Evolutionary conservation across 2,797 vertebrate genomes (phyloP).

Genomic region (Platyrinchus mystaceus): DNA sequence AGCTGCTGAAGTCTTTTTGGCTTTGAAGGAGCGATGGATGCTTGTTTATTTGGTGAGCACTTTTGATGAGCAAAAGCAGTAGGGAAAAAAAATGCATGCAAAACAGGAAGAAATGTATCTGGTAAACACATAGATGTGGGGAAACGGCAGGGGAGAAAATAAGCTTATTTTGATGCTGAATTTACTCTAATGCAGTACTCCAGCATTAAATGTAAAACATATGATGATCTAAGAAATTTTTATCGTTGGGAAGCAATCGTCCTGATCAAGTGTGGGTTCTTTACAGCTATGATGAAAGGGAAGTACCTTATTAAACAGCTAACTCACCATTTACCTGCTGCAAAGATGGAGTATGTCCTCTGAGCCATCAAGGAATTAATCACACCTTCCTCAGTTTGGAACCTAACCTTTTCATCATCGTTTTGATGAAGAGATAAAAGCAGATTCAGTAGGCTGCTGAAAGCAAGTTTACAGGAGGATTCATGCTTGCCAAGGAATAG

Average conservation of each 20-base stretch:
- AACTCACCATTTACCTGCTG: neutral
- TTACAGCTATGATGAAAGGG: neutral
- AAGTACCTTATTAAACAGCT: conserved; percentile 6
- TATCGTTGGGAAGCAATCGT: neutral
- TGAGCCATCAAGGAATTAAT: conserved; percentile 24
- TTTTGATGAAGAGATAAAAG: conserved; percentile 21
- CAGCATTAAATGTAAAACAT: conserved; percentile 2
- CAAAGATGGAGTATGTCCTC: conserved; percentile 7
- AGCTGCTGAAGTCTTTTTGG: conserved; percentile 1
- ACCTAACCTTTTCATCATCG: neutral
- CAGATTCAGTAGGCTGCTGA: neutral
- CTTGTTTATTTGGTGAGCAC: conserved; percentile 15
- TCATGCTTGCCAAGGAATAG: neutral
- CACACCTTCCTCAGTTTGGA: neutral
- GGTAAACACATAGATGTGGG: neutral
- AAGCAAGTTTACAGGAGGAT: neutral
- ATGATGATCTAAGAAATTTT: conserved; percentile 10
- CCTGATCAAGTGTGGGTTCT: neutral
- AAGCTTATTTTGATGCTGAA: conserved; percentile 26
- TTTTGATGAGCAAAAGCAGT: conserved; percentile 25
- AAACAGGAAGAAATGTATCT: neutral
- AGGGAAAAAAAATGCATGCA: conserved; percentile 20
- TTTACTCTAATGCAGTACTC: neutral
- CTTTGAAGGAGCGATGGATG: conserved; percentile 16
- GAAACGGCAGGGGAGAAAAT: conserved; percentile 9